Evolutionary conservation across 1,140 invertebrate genomes (phyloP), one percentile per base, ranked within the genome.

Genomic region (Adelges cooleyi): DNA sequence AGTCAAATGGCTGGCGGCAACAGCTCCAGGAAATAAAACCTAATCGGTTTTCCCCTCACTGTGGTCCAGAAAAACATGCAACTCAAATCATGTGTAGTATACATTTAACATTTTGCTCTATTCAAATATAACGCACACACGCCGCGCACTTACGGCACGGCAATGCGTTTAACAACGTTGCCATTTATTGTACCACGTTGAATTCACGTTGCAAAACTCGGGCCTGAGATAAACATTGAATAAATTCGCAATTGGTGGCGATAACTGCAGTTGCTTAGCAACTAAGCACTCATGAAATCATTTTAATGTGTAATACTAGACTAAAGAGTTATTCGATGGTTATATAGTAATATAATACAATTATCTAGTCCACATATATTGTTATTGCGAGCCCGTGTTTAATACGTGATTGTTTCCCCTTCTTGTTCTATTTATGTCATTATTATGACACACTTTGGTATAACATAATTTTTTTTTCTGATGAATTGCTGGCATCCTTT

Each of bases 131-230:
- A n/a, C n/a, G n/a, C n/a, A n/a, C n/a, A n/a, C n/a, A n/a, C n/a
- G n/a, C n/a, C n/a, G n/a, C n/a, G n/a, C n/a, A n/a, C n/a, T n/a
- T n/a, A n/a, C n/a, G n/a, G n/a, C n/a, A n/a, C n/a, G n/a, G n/a
- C n/a, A n/a, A n/a, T n/a, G n/a, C n/a, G n/a, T n/a, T n/a, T n/a
- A 38, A 22, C 52, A 54, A 54, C 52, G 52, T 54, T 54, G 52
- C 52, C 33, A 15, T 54, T 38, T 22, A 22, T 38, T 33, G n/a
- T 10, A 15, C 9, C 13, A n/a, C n/a, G n/a, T n/a, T n/a, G n/a
- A n/a, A n/a, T n/a, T n/a, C n/a, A 38, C 23, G 18, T 54, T 40
- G 52, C 52, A n/a, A 54, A 54, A 40, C 51, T 53, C 50, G 9
- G 20, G 25, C n/a, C n/a, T n/a, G 29, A 53, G 17, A 54, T 38